Evolutionary conservation across 2,888 invertebrate species (phyloP), one percentile per base, ranked within the genome.

Genomic region (Drosophila meridiana): DNA sequence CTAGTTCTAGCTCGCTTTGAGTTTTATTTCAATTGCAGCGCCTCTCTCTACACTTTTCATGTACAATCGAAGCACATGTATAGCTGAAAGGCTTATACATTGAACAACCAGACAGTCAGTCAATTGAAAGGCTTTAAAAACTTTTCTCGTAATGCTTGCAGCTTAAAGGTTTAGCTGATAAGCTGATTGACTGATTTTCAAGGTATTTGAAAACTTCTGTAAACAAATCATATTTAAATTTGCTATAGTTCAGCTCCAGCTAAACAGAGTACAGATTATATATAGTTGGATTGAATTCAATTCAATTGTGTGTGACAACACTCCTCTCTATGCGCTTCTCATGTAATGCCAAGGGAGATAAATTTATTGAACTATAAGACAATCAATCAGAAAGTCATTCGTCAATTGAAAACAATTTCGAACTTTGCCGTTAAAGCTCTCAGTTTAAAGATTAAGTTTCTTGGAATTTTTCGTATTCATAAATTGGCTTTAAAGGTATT

Each of bases 401-500:
- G 11, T 34, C 6, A 13, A 32, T n/a, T 50, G 32, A n/a, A 50
- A 52, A 20, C 3, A 9, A 20, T 2, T 34, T 0, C 13, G 4
- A 26, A 52, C 3, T 26, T 52, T 34, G 20, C 36, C 13, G 4
- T 11, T 32, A 20, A 11, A 32, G 8, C 32, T 20, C 32, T n/a
- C 26, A 34, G 13, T 3, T 52, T 52, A 20, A 20, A 34, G 52
- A 3, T 20, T 11, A 34, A 52, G 20, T 20, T 52, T 34, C 3
- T 20, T 52, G 52, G 20, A 32, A 34, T 11, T 20, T 52, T 14
- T 3, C n/a, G n/a, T 11, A 34, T 52, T 11, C 52, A 52, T 20
- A 34, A 52, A 52, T 11, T 34, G 20, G 20, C 34, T 52, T 36
- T 38, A 20, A 55, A 55, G 53, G 53, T 55, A 56, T n/a, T 4